Evolutionary conservation across 1,140 invertebrate species (phyloP).

Genomic region (Conus betulinus): DNA sequence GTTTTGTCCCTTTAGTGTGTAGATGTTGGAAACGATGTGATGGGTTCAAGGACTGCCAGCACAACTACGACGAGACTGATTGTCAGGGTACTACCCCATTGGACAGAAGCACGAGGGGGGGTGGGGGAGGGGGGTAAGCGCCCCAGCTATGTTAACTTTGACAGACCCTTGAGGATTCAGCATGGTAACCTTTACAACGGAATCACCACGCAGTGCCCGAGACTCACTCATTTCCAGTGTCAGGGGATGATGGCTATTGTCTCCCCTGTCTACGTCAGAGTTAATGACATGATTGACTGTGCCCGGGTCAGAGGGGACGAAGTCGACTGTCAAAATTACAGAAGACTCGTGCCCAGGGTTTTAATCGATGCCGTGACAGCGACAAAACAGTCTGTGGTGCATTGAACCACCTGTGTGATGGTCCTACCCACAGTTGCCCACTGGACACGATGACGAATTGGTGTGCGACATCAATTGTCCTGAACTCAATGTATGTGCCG

Average conservation of each 20-base stretch:
- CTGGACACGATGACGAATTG: conserved; percentile 37
- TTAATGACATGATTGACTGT: conserved; percentile 41
- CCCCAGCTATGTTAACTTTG: too few species aligned
- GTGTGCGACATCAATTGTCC: conserved; percentile 38
- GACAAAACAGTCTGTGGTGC: conserved; percentile 21
- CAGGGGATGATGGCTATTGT: conserved; percentile 11
- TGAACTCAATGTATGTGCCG: conserved; percentile 19
- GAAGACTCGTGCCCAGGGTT: conserved; percentile 14
- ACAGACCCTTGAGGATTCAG: too few species aligned
- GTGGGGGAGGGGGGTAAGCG: too few species aligned
- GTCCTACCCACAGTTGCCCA: conserved; percentile 40
- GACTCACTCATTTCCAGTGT: conserved; percentile 36
- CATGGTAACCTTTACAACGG: too few species aligned
- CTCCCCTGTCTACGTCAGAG: conserved; percentile 34
- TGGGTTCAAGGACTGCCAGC: too few species aligned
- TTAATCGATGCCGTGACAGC: conserved; percentile 31
- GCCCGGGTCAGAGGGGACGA: conserved; percentile 40
- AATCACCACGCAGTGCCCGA: conserved; percentile 10
- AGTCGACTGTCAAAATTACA: not conserved
- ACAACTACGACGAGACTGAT: too few species aligned
- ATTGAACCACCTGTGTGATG: conserved; percentile 36
- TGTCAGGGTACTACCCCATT: too few species aligned
- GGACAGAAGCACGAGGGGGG: too few species aligned
- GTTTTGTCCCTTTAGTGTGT: too few species aligned
- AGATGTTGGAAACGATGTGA: too few species aligned